Evolutionary conservation across 2,888 invertebrate species (phyloP).

Genomic region (Chironomus riparius): DNA sequence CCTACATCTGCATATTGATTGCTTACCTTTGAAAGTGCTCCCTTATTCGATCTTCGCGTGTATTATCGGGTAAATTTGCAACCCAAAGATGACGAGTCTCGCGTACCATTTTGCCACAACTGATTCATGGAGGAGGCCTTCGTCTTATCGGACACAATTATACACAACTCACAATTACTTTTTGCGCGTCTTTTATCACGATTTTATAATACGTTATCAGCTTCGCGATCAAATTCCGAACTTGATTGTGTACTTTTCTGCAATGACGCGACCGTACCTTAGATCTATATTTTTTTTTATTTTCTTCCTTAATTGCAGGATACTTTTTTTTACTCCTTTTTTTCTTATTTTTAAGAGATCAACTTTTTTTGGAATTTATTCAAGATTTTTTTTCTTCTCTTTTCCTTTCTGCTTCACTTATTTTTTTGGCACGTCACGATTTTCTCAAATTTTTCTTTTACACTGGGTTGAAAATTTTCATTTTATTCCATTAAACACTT

Average conservation of each 20-base stretch:
- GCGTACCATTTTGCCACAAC: conserved; percentile 98
- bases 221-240: neutral
- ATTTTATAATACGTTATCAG: neutral
- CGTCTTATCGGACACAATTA: neutral
- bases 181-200: neutral
- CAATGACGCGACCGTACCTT: conserved; percentile 5
- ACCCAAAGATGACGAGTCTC: conserved; percentile 99
- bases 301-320: neutral
- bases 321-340: neutral
- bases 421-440: conserved; percentile 18
- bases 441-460: neutral
- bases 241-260: neutral
- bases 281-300: neutral
- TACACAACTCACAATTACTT: neutral
- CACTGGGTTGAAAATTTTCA: neutral
- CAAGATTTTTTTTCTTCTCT: neutral
- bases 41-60: conserved; percentile 93
- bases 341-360: neutral
- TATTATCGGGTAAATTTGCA: conserved; percentile 99
- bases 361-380: neutral
- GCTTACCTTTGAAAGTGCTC: conserved; percentile 95
- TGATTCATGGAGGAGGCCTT: conserved; percentile 59
- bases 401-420: neutral
- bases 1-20: neutral
- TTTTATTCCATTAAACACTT: neutral